These are phyloP conservation scores for Campoplex nolae DNA, from an alignment of 2,888 invertebrate genomes.

Conservation along the genomic window DNA sequence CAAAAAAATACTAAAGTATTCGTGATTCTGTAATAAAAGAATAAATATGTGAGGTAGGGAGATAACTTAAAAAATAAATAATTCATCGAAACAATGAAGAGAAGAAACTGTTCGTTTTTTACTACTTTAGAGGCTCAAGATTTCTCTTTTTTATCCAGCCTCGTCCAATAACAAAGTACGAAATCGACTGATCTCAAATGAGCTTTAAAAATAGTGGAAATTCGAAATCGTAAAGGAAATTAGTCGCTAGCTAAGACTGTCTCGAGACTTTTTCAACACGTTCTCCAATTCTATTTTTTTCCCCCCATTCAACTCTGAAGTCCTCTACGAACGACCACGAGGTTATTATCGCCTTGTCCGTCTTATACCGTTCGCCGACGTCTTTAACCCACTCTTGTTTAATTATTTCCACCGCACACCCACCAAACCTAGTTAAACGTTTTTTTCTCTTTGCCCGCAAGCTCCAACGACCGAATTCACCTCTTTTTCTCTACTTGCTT, in stretches of 20 bases:
- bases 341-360: constrained; percentile 20
- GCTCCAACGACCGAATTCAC: not conserved
- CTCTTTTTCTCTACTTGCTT: not conserved
- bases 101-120: not conserved
- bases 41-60: not conserved
- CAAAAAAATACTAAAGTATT: not conserved
- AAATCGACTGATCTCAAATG: not conserved
- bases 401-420: constrained; percentile 20
- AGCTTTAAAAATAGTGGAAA: not conserved
- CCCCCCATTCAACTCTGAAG: not conserved
- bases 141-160: not conserved
- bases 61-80: not conserved
- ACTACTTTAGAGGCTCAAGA: not conserved
- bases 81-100: not conserved
- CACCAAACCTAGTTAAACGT: not conserved
- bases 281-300: not conserved
- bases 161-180: not conserved
- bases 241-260: not conserved
- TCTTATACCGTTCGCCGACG: not conserved
- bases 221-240: not conserved
- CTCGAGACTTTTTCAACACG: not conserved
- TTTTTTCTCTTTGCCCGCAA: not conserved
- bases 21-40: not conserved
- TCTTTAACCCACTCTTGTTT: constrained; percentile 26
- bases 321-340: not conserved